Base-by-base conservation (phyloP, 2,797 vertebrate genomes). In the Sebastes minor region DNA sequence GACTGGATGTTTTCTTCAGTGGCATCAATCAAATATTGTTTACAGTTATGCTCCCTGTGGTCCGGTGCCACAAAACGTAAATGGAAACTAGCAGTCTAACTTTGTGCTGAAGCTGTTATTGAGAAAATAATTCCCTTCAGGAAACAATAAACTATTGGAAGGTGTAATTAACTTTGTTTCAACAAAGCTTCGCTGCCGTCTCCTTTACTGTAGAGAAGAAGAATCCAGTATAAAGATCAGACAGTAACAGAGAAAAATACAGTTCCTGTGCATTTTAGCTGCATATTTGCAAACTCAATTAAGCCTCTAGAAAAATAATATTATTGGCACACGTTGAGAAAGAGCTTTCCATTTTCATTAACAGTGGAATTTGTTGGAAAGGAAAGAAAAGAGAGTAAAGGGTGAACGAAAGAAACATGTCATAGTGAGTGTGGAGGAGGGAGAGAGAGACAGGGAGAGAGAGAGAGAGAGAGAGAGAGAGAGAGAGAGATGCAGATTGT, bases 401-500 rank as follows among this genome's bases (percentile, higher is more conserved):
- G 83, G 85, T 78, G 81, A 89, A 88, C 63, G 84, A 86, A 82
- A 90, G 71, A 85, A 82, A 84, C 83, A 85, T 92, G 90, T 93
- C 83, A 80, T 82, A 83, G 80, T 76, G 79, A 85, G 82, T 80
- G 88, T 72, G 83, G 82, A 87, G 87, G 83, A 85, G 88, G 80
- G 85, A 69, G 81, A 80, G 77, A 33, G 90, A 89, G 91, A 89
- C 93, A 92, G 27, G 4, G 89, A 92, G 78, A 78, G 81, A 85
- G 87, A 79, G 82, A 66, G 61, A 35, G 89, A 89, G 91, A 90
- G 94, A 92, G 89, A 92, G 81, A 85, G 87, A 79, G 82, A 66
- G 61, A 35, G 89, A 89, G 91, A 90, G 94, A 92, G 89, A 92
- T 92, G 88, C 92, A 96, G 95, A 96, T 96, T 95, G 95, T 95